Evolutionary conservation across 1,140 invertebrate species (phyloP).

Genomic region (Drosophila sucinea): DNA sequence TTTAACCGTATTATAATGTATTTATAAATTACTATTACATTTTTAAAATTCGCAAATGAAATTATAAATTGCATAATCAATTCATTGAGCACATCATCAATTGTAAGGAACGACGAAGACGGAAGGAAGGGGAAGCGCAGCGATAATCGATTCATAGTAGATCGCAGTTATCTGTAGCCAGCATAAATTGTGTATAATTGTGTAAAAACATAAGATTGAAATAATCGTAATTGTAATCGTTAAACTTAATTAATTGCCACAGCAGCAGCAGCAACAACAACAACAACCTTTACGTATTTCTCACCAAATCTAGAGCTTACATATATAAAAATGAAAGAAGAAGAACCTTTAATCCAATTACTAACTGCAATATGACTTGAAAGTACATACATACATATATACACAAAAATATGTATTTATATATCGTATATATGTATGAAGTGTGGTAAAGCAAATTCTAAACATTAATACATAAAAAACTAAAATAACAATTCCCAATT

Average conservation of each 20-base stretch:
- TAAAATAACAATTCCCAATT: slow-evolving; percentile 42
- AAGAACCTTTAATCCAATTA: slow-evolving; percentile 42
- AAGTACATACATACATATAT: slow-evolving; percentile 11
- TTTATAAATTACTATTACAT: slow-evolving; percentile 1
- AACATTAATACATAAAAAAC: slow-evolving; percentile 42
- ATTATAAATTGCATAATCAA: slow-evolving; percentile 19
- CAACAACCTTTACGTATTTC: slow-evolving; percentile 66
- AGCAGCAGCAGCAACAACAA: slow-evolving; percentile 29
- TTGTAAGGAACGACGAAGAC: slow-evolving; percentile 17
- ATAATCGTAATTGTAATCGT: slow-evolving; percentile 41
- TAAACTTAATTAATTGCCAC: slow-evolving; percentile 54
- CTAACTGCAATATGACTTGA: slow-evolving; percentile 36
- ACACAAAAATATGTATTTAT: slow-evolving; percentile 10
- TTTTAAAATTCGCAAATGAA: not conserved
- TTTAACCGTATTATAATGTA: slow-evolving; percentile 11
- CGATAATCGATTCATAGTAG: slow-evolving; percentile 43
- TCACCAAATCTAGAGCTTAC: slow-evolving; percentile 79
- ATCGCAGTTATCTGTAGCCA: slow-evolving; percentile 50
- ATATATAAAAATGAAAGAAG: slow-evolving; percentile 37
- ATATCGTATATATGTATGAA: slow-evolving; percentile 20
- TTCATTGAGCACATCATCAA: not conserved
- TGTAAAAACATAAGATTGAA: slow-evolving; percentile 67
- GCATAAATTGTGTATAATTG: slow-evolving; percentile 69
- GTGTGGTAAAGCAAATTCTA: slow-evolving; percentile 59
- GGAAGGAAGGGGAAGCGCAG: slow-evolving; percentile 27